Evolutionary conservation across 2,888 invertebrate genomes (phyloP).

Genomic region (Onchidella celtica): DNA sequence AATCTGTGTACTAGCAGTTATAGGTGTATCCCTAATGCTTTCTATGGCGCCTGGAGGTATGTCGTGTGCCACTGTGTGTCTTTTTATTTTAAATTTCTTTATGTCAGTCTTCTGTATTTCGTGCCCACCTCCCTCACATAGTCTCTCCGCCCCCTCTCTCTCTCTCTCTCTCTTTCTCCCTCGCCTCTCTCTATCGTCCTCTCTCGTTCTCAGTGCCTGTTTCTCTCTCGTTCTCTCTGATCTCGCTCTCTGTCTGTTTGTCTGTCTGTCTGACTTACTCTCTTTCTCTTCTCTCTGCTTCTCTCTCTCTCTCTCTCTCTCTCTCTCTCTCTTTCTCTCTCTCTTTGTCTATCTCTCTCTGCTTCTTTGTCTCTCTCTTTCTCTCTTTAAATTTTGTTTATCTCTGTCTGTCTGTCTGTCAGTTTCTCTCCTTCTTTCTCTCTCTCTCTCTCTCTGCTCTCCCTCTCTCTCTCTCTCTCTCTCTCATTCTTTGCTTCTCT

Average conservation of each 20-base stretch:
- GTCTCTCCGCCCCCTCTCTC: too few relatives aligned
- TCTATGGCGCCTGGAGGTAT: neutral
- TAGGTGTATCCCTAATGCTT: neutral
- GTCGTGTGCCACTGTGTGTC: too few relatives aligned
- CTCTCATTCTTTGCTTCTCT: neutral
- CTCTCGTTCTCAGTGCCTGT: slow-evolving; percentile 3
- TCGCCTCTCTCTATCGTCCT: slow-evolving; percentile 1
- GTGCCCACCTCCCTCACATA: too few relatives aligned
- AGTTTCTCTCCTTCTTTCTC: neutral
- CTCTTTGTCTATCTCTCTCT: neutral
- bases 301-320: neutral
- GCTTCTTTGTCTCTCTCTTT: neutral
- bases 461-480: neutral
- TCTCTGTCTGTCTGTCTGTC: slow-evolving; percentile 10
- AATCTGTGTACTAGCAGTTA: neutral
- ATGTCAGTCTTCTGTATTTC: too few relatives aligned
- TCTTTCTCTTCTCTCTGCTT: neutral
- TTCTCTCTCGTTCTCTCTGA: slow-evolving; percentile 18
- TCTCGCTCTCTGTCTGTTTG: neutral
- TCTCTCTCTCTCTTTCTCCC: too few relatives aligned
- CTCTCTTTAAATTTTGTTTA: slow-evolving; percentile 6
- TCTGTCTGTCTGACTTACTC: neutral
- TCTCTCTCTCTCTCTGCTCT: neutral
- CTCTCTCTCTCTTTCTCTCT: neutral
- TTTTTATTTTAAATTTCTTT: too few relatives aligned